Conservation (phyloP, 2,797 vertebrate genomes). For the Thaleichthys pacificus region DNA sequence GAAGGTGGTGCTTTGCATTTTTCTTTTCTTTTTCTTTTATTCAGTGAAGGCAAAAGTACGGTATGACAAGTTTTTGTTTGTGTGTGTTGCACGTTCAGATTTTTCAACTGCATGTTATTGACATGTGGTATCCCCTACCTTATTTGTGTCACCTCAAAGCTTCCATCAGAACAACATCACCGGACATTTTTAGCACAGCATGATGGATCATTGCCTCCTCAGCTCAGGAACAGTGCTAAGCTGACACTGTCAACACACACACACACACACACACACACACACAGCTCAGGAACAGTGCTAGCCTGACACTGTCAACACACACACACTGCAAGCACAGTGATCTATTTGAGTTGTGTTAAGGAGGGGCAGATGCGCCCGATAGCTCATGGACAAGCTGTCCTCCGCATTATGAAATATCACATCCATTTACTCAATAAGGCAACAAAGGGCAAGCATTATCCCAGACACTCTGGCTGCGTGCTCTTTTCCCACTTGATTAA, state of each 20-base stretch:
- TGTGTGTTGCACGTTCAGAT: conserved; percentile 37
- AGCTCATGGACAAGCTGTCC: conserved; percentile 23
- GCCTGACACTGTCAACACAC: no score
- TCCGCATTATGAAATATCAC: conserved; percentile 37
- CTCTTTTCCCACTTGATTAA: conserved; percentile 60
- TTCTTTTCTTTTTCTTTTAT: conserved; percentile 27
- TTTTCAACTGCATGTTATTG: conserved; percentile 21
- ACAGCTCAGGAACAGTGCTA: no score
- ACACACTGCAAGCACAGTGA: not conserved
- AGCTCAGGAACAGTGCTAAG: no score
- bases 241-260: no score
- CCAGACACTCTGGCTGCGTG: conserved; percentile 51
- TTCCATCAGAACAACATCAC: conserved; percentile 65
- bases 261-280: no score
- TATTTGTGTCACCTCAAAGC: conserved; percentile 6
- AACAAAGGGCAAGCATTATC: conserved; percentile 59
- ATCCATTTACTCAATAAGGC: conserved; percentile 56
- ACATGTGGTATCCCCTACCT: conserved; percentile 1
- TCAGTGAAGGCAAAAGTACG: conserved; percentile 73
- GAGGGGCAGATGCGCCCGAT: not conserved
- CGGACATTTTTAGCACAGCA: not conserved
- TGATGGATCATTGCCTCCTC: not conserved
- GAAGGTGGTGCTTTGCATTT: conserved; percentile 1
- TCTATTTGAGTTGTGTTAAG: conserved; percentile 31
- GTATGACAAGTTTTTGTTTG: conserved; percentile 49